Conservation (phyloP, 2,113 vertebrate genomes). For the Lampris megalopsis region DNA sequence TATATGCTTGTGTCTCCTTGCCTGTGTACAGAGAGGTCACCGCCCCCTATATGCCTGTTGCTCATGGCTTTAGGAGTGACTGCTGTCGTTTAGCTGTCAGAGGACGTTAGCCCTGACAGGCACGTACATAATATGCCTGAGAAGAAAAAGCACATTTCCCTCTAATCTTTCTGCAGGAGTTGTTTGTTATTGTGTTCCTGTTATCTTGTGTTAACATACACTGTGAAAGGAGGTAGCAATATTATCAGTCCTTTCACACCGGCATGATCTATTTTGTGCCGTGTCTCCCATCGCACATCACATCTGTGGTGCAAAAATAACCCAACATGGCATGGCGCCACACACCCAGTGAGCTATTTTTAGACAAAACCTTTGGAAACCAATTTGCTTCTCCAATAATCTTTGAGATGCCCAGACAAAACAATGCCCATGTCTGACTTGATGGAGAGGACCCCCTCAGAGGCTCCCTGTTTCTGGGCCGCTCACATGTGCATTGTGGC, state of each 20-base stretch:
- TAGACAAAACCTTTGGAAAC: constrained; percentile 64
- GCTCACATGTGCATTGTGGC: constrained; percentile 33
- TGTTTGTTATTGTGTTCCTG: constrained; percentile 5
- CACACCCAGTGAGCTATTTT: constrained; percentile 57
- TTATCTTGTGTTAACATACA: constrained; percentile 28
- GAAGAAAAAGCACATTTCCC: constrained; percentile 37
- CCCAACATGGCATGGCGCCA: constrained; percentile 33
- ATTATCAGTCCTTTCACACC: constrained; percentile 34
- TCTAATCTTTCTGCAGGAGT: constrained; percentile 3
- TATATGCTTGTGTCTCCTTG: neutral
- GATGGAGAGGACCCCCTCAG: constrained; percentile 24
- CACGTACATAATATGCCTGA: constrained; percentile 31
- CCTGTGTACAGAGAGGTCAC: constrained; percentile 25
- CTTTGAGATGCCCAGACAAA: constrained; percentile 55
- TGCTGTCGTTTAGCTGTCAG: constrained; percentile 76
- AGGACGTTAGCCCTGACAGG: constrained; percentile 52
- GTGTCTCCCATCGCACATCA: constrained; percentile 38
- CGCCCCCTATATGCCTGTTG: constrained; percentile 26
- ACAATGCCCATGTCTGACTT: constrained; percentile 54
- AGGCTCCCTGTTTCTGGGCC: constrained; percentile 40
- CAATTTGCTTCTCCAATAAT: constrained; percentile 59
- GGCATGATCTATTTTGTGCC: constrained; percentile 38
- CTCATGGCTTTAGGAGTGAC: constrained; percentile 39
- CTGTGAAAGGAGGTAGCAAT: constrained; percentile 37
- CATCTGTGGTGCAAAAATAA: constrained; percentile 59